These are phyloP conservation scores for Papilio polytes DNA, from an alignment of 1,140 invertebrate species.

Conservation along the genomic window DNA sequence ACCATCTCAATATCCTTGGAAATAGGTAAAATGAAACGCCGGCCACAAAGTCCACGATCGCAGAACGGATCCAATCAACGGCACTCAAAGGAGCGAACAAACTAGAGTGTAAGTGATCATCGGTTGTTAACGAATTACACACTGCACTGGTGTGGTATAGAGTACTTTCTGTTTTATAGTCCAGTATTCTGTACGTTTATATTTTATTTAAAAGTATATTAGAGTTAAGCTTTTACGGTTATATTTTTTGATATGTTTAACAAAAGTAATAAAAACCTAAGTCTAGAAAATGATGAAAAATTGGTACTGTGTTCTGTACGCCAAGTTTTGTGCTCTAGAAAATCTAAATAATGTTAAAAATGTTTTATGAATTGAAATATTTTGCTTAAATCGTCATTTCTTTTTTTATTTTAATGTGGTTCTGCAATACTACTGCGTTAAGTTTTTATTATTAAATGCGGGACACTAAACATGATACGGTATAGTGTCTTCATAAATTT, in stretches of 20 bases:
- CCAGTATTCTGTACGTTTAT: neutral
- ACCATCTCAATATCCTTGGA: conserved; percentile 43
- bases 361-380: neutral
- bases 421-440: neutral
- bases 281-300: neutral
- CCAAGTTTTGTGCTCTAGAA: neutral
- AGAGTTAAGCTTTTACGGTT: too few species aligned
- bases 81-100: conserved; percentile 46
- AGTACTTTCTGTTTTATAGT: neutral
- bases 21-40: conserved; percentile 46
- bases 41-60: conserved; percentile 40
- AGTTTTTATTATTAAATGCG: neutral
- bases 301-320: neutral
- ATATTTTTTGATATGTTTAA: too few species aligned
- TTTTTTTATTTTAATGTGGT: neutral
- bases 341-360: neutral
- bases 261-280: too few species aligned
- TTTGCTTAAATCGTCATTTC: neutral
- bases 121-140: conserved; percentile 41
- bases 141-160: neutral
- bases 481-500: conserved; percentile 13
- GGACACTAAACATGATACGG: neutral
- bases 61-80: conserved; percentile 51
- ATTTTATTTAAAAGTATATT: neutral
- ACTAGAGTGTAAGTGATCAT: conserved; percentile 44